Base-by-base conservation (phyloP, 2,888 invertebrate species). In the Cheilosia vernalis region DNA sequence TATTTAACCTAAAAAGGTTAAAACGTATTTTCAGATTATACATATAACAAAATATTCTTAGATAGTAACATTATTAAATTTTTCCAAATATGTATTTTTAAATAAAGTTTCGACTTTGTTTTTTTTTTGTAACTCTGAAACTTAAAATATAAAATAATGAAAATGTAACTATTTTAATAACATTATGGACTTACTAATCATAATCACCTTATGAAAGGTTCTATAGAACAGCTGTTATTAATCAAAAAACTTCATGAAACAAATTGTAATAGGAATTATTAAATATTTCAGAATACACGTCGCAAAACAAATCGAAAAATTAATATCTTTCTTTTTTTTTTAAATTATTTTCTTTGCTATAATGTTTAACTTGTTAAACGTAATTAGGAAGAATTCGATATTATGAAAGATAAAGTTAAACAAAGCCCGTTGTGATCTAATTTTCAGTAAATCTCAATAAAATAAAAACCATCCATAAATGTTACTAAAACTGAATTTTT, bases 371-470 rank as follows among this genome's bases (percentile, higher is more conserved):
- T 56, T 56, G 30, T 53, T 61, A 69, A 51, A 51, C 19, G 58
- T 67, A 74, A 15, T 56, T 40, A 63, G 7, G 19, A 17, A 19
- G 2, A 47, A 78, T 42, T 63, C 53, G 27, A 56, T 55, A 17
- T 56, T 40, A 66, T 44, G 6, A 64, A 5, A 42, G 42, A 42
- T 63, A 33, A 64, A 53, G 42, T 9, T 44, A 53, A 55, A 60
- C 47, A 81, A 81, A 81, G 63, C 74, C 82, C 49, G 70, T 82
- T 82, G 82, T 82, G 82, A 82, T 82, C 64, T 76, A 44, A 76
- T 76, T 66, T 82, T 76, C 51, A 70, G 42, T 67, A 67, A 42
- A 33, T 56, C 51, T 69, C 44, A 67, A 55, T 63, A 19, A 79
- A 72, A 51, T 24, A 19, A n/a, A 58, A 56, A 67, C 66, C 80